Percentiles rank a stretch among this genome's conserved stretches.
These are phyloP conservation scores for Drosophila dives DNA, from an alignment of 2,888 invertebrate genomes.

Conservation along the genomic window DNA sequence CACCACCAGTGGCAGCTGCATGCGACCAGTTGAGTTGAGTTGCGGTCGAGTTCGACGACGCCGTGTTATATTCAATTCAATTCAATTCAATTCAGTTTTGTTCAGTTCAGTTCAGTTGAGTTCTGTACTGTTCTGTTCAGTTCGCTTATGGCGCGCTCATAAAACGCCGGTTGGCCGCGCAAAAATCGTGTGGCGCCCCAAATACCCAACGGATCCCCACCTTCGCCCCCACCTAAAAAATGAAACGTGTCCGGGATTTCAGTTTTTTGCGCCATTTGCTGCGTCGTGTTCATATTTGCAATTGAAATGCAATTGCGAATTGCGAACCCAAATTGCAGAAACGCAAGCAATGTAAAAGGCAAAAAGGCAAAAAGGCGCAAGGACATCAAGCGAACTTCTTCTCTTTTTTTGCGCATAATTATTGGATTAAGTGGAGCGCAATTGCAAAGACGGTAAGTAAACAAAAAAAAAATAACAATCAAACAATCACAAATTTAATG, in stretches of 20 bases:
- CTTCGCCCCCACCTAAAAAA: neutral
- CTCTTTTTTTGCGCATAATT: conserved; percentile 62
- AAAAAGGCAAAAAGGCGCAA: conserved; percentile 10
- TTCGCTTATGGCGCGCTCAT: conserved; percentile 74
- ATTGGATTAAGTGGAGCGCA: conserved; percentile 74
- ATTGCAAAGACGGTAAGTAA: conserved; percentile 72
- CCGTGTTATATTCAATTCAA: conserved; percentile 15
- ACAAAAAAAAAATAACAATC: conserved; percentile 1
- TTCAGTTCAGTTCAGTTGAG: conserved; percentile 6
- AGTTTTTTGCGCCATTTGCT: conserved; percentile 26
- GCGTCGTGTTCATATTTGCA: conserved; percentile 37
- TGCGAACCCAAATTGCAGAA: conserved; percentile 16
- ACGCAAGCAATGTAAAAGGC: neutral
- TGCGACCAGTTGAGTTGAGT: conserved; percentile 38
- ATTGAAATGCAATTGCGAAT: conserved; percentile 39
- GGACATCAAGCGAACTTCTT: conserved; percentile 56
- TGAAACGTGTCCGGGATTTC: conserved; percentile 34
- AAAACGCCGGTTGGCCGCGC: conserved; percentile 75
- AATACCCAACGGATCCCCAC: neutral
- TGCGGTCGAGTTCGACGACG: conserved; percentile 2
- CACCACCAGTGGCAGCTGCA: conserved; percentile 15
- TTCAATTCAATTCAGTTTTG: conserved; percentile 15
- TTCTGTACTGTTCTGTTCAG: conserved; percentile 57
- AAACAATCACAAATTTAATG: conserved; percentile 20
- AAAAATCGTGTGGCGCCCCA: conserved; percentile 45